A percentile compares a stretch with the other conserved stretches of the same genome.
Evolutionary conservation across 1,140 invertebrate genomes (phyloP).

Genomic region (Ctenoplectra terminalis): DNA sequence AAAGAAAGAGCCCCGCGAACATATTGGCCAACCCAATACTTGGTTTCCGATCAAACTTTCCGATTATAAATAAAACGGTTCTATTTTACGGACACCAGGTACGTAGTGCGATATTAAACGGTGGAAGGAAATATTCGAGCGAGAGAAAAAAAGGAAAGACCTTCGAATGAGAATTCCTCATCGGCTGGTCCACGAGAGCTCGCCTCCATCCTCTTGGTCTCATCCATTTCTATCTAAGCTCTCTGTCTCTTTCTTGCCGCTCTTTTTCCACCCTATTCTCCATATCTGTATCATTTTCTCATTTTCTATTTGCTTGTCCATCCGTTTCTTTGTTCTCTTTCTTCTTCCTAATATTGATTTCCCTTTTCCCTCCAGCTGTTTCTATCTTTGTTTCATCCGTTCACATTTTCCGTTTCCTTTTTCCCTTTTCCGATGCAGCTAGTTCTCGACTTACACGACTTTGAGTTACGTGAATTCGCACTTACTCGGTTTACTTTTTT

Average conservation of each 20-base stretch:
- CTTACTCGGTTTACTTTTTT: too few relatives aligned
- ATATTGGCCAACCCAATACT: too few relatives aligned
- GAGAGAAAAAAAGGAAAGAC: not conserved
- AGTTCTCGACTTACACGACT: too few relatives aligned
- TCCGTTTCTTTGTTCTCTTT: not conserved
- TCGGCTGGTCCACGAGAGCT: not conserved
- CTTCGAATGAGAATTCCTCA: conserved; percentile 48
- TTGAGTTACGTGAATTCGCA: too few relatives aligned
- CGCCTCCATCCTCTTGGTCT: too few relatives aligned
- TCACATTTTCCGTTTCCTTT: too few relatives aligned
- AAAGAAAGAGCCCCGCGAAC: too few relatives aligned
- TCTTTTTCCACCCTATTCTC: not conserved
- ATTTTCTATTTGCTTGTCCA: not conserved
- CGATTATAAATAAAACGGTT: not conserved
- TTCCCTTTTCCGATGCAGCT: too few relatives aligned
- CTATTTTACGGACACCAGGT: conserved; percentile 29
- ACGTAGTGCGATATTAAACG: conserved; percentile 47
- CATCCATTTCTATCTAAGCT: not conserved
- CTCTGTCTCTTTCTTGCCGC: not conserved
- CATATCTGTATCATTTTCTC: not conserved
- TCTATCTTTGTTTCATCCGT: not conserved
- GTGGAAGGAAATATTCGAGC: conserved; percentile 46
- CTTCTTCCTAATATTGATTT: not conserved
- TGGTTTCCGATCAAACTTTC: not conserved
- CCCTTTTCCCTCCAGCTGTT: not conserved